phyloP scores from a whole-genome alignment of 2,113 vertebrate species.

The Paedocypris sp. region DNA sequence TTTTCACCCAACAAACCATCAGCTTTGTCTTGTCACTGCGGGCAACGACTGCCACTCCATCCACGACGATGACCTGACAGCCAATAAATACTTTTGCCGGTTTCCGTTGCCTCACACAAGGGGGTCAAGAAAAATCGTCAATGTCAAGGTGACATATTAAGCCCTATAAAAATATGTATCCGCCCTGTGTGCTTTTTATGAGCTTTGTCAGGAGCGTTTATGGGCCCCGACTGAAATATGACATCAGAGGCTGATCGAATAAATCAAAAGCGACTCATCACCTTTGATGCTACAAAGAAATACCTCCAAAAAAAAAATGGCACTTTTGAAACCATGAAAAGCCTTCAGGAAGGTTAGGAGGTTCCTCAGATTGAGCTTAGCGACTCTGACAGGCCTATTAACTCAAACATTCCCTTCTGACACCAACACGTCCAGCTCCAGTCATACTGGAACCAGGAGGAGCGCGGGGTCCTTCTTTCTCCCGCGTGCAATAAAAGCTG shows the following conservation, averaged over 20 bases:
- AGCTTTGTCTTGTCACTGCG: conserved; percentile 11
- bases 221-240: conserved; percentile 2
- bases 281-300: background rate
- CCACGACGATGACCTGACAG: conserved; percentile 21
- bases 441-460: background rate
- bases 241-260: conserved; percentile 19
- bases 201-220: conserved; percentile 23
- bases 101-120: background rate
- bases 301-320: background rate
- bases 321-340: background rate
- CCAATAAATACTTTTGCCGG: conserved; percentile 11
- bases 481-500: conserved; percentile 60
- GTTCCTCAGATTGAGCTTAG: conserved; percentile 16
- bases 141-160: conserved; percentile 22
- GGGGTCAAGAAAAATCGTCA: conserved; percentile 26
- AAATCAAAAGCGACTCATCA: conserved; percentile 17
- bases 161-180: conserved; percentile 23
- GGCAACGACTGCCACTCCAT: conserved; percentile 7
- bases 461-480: conserved; percentile 39
- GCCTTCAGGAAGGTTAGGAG: conserved; percentile 11
- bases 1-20: background rate
- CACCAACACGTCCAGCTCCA: conserved; percentile 13
- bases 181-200: conserved; percentile 22
- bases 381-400: conserved; percentile 26
- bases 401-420: conserved; percentile 20